Evolutionary conservation across 2,888 invertebrate genomes (phyloP).

Genomic region (Bombylius discolor): DNA sequence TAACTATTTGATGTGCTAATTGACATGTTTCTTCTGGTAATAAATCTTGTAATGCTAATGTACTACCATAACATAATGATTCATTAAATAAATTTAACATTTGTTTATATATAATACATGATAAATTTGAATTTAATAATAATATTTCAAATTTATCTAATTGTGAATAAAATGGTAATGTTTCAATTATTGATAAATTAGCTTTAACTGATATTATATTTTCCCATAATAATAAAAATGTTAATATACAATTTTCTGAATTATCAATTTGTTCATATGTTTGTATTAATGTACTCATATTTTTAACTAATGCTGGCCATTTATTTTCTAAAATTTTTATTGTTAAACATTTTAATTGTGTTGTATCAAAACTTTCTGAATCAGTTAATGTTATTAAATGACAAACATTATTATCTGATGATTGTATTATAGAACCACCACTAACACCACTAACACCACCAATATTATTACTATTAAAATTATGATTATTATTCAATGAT

Average conservation of each 20-base stretch:
- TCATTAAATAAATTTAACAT: slow-evolving; percentile 76
- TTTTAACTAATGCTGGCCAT: slow-evolving; percentile 69
- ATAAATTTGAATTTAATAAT: slow-evolving; percentile 53
- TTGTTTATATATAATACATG: slow-evolving; percentile 73
- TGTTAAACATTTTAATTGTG: slow-evolving; percentile 71
- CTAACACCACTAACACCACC: background rate
- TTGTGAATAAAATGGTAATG: slow-evolving; percentile 76
- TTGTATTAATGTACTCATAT: slow-evolving; percentile 39
- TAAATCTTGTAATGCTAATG: slow-evolving; percentile 74
- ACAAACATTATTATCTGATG: slow-evolving; percentile 18
- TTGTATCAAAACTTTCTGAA: slow-evolving; percentile 73
- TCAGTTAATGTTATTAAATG: slow-evolving; percentile 47
- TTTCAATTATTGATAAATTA: slow-evolving; percentile 77
- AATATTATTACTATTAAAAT: too few species aligned
- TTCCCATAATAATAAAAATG: slow-evolving; percentile 78
- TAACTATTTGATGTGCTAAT: slow-evolving; percentile 70
- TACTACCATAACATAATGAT: slow-evolving; percentile 82
- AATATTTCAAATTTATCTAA: slow-evolving; percentile 66
- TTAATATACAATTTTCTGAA: slow-evolving; percentile 59
- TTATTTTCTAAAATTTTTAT: slow-evolving; percentile 73
- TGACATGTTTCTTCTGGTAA: slow-evolving; percentile 80
- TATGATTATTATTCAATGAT: background rate
- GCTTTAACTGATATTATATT: slow-evolving; percentile 83
- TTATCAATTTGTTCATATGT: slow-evolving; percentile 25
- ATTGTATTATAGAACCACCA: background rate